These are phyloP conservation scores for Resseliella maxima DNA, from an alignment of 2,888 invertebrate species.

Conservation along the genomic window DNA sequence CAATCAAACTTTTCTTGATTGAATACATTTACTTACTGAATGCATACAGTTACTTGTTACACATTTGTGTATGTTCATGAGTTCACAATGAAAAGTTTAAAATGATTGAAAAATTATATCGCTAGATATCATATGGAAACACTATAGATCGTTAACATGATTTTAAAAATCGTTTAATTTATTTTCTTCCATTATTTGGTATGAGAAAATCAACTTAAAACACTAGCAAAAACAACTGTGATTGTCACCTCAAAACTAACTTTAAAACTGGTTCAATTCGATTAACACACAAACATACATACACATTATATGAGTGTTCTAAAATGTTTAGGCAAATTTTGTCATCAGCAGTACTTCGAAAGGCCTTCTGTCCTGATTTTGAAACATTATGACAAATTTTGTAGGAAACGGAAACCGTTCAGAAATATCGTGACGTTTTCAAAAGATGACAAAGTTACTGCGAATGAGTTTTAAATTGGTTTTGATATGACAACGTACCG, in stretches of 20 bases:
- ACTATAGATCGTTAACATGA: neutral
- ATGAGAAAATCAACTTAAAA: slow-evolving; percentile 19
- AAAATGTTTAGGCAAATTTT: too few species aligned
- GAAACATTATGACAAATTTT: too few species aligned
- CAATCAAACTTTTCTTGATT: slow-evolving; percentile 42
- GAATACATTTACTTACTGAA: too few species aligned
- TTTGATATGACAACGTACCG: neutral
- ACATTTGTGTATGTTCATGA: neutral
- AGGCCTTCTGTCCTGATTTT: too few species aligned
- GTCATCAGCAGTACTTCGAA: neutral
- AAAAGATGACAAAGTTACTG: neutral
- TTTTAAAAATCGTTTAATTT: slow-evolving; percentile 45
- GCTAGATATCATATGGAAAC: neutral
- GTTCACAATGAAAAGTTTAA: neutral
- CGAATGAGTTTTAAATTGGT: neutral
- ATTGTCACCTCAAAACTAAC: slow-evolving; percentile 2
- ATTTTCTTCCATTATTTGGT: neutral
- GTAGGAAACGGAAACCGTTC: too few species aligned
- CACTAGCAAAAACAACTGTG: neutral
- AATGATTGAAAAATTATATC: neutral
- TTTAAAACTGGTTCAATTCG: slow-evolving; percentile 30
- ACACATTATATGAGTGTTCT: too few species aligned
- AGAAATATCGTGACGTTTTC: neutral
- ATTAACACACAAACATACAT: neutral
- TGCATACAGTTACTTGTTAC: neutral